A percentile compares a stretch with the other conserved stretches of the same genome.
phyloP scores from a whole-genome alignment of 2,113 vertebrate genomes.

The Microtus montanus region DNA sequence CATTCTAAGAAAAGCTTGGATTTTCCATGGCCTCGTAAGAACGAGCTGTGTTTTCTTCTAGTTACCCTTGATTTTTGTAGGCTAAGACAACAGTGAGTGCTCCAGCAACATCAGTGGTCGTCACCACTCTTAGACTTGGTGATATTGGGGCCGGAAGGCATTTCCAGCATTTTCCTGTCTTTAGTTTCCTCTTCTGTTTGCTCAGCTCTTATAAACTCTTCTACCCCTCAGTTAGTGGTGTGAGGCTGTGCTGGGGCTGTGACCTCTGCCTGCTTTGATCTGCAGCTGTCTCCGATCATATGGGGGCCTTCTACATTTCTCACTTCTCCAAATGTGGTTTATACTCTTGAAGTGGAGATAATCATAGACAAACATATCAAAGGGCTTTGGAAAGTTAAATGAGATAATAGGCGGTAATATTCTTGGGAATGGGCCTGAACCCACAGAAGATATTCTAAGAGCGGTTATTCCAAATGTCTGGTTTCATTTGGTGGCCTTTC shows the following conservation, averaged over 20 bases:
- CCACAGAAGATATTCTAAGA: too few relatives aligned
- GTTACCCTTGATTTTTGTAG: not conserved
- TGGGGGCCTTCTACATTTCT: not conserved
- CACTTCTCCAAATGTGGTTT: conserved; percentile 11
- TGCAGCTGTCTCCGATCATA: not conserved
- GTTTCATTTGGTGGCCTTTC: too few relatives aligned
- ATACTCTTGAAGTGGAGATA: conserved; percentile 16
- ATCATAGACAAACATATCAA: conserved; percentile 19
- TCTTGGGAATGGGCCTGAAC: too few relatives aligned
- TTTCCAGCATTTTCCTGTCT: not conserved
- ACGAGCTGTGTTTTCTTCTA: not conserved
- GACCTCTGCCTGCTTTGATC: not conserved
- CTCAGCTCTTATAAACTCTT: not conserved
- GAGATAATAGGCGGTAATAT: too few relatives aligned
- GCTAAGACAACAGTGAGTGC: not conserved
- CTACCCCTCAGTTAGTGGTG: not conserved
- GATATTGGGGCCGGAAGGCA: not conserved
- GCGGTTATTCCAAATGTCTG: too few relatives aligned
- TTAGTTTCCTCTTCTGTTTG: not conserved
- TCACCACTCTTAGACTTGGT: not conserved
- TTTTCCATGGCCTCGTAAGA: not conserved
- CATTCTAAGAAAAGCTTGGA: not conserved
- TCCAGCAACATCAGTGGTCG: not conserved
- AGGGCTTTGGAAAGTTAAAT: too few relatives aligned
- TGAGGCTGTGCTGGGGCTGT: not conserved